A percentile compares a stretch with the other conserved stretches of the same genome.
These are phyloP conservation scores for Arctocebus calabarensis DNA, from an alignment of 2,797 vertebrate genomes.

Conservation along the genomic window DNA sequence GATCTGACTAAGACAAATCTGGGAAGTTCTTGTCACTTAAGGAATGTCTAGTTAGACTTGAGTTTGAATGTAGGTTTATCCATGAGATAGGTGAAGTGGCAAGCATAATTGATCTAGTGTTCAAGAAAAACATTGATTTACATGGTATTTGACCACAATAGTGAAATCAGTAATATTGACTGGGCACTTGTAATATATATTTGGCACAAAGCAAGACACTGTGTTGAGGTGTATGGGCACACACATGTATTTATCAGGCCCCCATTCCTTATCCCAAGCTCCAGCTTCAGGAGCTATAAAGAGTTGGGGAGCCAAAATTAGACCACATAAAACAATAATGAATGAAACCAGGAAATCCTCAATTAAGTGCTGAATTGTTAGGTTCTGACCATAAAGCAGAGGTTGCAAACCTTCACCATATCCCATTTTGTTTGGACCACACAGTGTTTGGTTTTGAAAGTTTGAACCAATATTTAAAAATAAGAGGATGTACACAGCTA, in stretches of 20 bases:
- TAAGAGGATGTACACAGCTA: neutral
- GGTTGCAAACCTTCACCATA: neutral
- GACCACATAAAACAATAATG: neutral
- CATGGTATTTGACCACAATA: neutral
- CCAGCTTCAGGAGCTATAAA: conserved; percentile 35
- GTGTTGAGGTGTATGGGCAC: neutral
- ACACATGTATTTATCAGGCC: neutral
- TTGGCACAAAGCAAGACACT: neutral
- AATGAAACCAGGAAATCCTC: conserved; percentile 20
- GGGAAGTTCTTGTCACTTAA: neutral
- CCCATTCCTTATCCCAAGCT: neutral
- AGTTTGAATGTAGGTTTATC: neutral
- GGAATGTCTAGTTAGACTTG: neutral
- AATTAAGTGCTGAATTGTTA: neutral
- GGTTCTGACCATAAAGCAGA: conserved; percentile 4
- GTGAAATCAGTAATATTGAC: neutral
- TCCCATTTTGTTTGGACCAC: neutral
- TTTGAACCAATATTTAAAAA: conserved; percentile 46
- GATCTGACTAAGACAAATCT: neutral
- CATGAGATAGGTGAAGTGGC: neutral
- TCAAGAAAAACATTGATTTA: neutral
- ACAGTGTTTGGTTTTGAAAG: conserved; percentile 22
- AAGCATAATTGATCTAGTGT: neutral
- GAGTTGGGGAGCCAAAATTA: conserved; percentile 17
- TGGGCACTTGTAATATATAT: neutral